Percentiles rank a stretch among this genome's conserved stretches.
phyloP scores from a whole-genome alignment of 1,140 invertebrate species.

The Saccostrea cuccullata region DNA sequence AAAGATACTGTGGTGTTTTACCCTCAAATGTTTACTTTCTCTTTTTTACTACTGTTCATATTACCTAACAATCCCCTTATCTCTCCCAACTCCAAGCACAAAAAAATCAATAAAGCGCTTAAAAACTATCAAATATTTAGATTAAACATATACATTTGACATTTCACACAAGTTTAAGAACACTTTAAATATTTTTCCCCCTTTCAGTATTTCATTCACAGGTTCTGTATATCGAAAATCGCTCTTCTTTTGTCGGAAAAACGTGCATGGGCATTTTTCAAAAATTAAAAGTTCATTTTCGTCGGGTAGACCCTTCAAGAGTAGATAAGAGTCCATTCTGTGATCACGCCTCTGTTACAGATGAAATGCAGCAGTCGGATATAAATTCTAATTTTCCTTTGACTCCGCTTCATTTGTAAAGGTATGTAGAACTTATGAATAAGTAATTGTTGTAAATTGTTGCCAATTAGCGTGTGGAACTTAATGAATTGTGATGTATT shows the following conservation, averaged over 20 bases:
- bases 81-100: background rate
- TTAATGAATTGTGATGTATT: background rate
- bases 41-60: background rate
- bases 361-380: background rate
- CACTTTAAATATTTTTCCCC: background rate
- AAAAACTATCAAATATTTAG: background rate
- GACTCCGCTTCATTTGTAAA: background rate
- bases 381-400: background rate
- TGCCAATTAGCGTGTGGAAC: background rate
- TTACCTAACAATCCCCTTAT: background rate
- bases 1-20: background rate
- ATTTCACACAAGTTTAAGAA: background rate
- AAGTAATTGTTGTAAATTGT: constrained; percentile 5
- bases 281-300: constrained; percentile 9
- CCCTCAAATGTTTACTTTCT: background rate
- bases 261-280: background rate
- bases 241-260: background rate
- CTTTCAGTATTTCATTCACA: background rate
- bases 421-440: background rate
- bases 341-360: background rate
- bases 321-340: background rate
- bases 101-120: background rate
- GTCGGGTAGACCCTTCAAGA: background rate
- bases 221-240: background rate
- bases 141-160: background rate